A percentile compares a stretch with the other conserved stretches of the same genome.
Evolutionary conservation across 37 sponge, comb jelly and placozoan species (phyloP).

Genomic region (Dysidea cf. avara): DNA sequence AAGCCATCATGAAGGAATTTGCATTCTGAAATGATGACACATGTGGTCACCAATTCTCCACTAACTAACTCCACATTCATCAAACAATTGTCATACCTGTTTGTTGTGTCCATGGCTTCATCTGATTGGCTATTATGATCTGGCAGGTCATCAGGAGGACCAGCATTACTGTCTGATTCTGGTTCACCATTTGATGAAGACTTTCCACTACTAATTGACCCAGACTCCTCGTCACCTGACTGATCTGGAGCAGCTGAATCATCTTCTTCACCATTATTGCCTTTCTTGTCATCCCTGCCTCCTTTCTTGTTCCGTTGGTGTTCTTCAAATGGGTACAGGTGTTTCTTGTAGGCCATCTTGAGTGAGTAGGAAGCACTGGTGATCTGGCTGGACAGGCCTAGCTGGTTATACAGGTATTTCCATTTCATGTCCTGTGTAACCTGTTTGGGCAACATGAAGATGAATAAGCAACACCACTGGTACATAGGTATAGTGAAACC

Average conservation of each 20-base stretch:
- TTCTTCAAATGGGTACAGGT: slow-evolving; percentile 56
- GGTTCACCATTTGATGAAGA: not conserved
- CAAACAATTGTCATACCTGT: no score
- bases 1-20: no score
- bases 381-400: slow-evolving; percentile 59
- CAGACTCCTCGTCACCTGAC: not conserved
- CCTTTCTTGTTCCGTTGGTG: slow-evolving; percentile 37
- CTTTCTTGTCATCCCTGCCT: not conserved
- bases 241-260: not conserved
- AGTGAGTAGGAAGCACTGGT: slow-evolving; percentile 51
- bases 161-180: not conserved
- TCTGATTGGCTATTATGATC: no score
- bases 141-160: not conserved
- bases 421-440: slow-evolving; percentile 84
- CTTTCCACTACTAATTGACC: no score
- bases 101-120: no score
- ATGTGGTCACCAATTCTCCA: no score
- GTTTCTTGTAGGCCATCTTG: slow-evolving; percentile 75
- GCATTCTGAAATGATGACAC: no score
- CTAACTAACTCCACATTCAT: not conserved
- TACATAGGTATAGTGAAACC: no score
- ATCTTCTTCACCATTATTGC: not conserved
- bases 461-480: not conserved
- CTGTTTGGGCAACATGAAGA: slow-evolving; percentile 7
- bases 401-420: slow-evolving; percentile 66